Conservation (phyloP, 2,888 invertebrate species). For the Stenoptilia bipunctidactyla region DNA sequence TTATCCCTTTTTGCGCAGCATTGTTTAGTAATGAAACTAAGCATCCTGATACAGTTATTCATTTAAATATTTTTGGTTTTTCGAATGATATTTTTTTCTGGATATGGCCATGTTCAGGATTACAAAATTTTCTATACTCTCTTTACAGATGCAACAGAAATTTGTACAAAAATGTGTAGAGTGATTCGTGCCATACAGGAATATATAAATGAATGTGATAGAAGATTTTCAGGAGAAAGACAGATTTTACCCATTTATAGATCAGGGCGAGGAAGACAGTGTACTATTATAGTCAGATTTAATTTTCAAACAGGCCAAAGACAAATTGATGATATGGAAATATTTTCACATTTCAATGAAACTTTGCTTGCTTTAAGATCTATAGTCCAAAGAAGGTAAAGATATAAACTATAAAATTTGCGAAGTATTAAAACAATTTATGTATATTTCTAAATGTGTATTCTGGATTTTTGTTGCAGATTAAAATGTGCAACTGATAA, state of each 20-base stretch:
- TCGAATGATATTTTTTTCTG: too few relatives aligned
- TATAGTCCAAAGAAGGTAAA: slow-evolving; percentile 77
- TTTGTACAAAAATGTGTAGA: slow-evolving; percentile 83
- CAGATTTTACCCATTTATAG: slow-evolving; percentile 90
- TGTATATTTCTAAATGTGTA: too few relatives aligned
- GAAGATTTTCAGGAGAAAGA: slow-evolving; percentile 87
- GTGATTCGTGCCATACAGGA: slow-evolving; percentile 95
- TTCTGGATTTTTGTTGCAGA: slow-evolving; percentile 32
- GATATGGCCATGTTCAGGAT: too few relatives aligned
- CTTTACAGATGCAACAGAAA: slow-evolving; percentile 47
- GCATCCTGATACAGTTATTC: too few relatives aligned
- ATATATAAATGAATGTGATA: slow-evolving; percentile 95
- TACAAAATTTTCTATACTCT: too few relatives aligned
- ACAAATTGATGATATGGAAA: slow-evolving; percentile 91
- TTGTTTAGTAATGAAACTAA: too few relatives aligned
- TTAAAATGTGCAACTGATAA: slow-evolving; percentile 56
- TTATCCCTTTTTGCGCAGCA: too few relatives aligned
- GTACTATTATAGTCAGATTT: slow-evolving; percentile 84
- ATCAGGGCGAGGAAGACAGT: slow-evolving; percentile 91
- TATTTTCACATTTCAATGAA: slow-evolving; percentile 95
- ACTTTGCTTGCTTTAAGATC: slow-evolving; percentile 89
- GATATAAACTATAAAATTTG: background rate
- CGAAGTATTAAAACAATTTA: too few relatives aligned
- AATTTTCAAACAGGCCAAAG: slow-evolving; percentile 87
- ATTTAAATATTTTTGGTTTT: too few relatives aligned